A percentile compares a stretch with the other conserved stretches of the same genome.
These are phyloP conservation scores for Albula glossodonta DNA, from an alignment of 2,113 vertebrate genomes.

Conservation along the genomic window DNA sequence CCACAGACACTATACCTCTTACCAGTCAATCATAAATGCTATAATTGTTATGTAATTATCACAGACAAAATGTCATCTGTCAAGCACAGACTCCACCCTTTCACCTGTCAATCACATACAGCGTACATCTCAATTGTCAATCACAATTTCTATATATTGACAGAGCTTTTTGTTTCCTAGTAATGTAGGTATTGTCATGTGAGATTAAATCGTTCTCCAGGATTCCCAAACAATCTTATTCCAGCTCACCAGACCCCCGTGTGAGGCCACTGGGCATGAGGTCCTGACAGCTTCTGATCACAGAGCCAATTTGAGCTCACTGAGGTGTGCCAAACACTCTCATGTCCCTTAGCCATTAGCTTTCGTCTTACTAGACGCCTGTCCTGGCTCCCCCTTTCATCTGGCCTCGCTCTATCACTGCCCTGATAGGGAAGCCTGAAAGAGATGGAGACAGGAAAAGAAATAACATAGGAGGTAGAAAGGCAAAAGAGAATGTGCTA, in stretches of 20 bases:
- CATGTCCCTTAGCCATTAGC: not conserved
- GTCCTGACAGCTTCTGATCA: constrained; percentile 13
- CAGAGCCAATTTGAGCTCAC: constrained; percentile 9
- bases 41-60: too few relatives aligned
- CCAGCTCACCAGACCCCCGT: not conserved
- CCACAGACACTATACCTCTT: not conserved
- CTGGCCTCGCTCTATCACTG: not conserved
- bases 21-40: not conserved
- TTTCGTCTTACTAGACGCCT: not conserved
- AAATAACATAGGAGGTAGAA: not conserved
- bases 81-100: not conserved
- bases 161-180: too few relatives aligned
- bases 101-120: not conserved
- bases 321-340: constrained; percentile 7
- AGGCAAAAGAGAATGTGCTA: not conserved
- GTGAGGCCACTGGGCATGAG: not conserved
- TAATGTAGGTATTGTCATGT: not conserved
- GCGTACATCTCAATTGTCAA: not conserved
- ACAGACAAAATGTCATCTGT: not conserved
- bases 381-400: constrained; percentile 1
- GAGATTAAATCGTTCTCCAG: not conserved
- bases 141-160: constrained; percentile 9
- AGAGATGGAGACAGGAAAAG: not conserved
- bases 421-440: not conserved
- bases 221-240: not conserved